phyloP scores from a whole-genome alignment of 2,113 vertebrate genomes.

The Tangachromis dhanisi region DNA sequence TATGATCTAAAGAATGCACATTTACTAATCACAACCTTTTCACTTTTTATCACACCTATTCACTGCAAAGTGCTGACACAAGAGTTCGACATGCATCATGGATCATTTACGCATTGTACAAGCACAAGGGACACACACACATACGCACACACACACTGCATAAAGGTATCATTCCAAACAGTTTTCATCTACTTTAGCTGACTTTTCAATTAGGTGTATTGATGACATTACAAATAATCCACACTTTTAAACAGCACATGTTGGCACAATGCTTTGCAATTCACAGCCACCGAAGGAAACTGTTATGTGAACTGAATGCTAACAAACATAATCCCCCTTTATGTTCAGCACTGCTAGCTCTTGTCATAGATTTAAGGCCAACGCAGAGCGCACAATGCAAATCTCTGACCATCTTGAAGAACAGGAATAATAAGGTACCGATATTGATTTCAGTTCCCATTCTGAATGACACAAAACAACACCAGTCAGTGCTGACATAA shows the following conservation, averaged over 20 bases:
- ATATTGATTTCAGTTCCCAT: slow-evolving; percentile 16
- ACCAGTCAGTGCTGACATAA: slow-evolving; percentile 39
- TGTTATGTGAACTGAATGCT: not conserved
- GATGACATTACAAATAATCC: not conserved
- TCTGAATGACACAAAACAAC: slow-evolving; percentile 50
- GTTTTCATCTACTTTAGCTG: not conserved
- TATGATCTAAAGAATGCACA: not conserved
- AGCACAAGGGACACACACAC: not conserved
- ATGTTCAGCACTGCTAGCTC: not conserved
- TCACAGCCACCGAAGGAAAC: not conserved
- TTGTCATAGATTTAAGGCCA: not conserved
- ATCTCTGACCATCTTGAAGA: slow-evolving; percentile 4
- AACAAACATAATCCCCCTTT: not conserved
- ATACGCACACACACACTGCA: not conserved
- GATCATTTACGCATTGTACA: slow-evolving; percentile 22
- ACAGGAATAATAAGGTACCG: slow-evolving; percentile 30
- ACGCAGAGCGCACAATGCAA: not conserved
- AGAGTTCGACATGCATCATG: not conserved
- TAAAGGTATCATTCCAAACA: not conserved
- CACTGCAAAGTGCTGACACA: slow-evolving; percentile 2
- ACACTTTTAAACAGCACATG: not conserved
- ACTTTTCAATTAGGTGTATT: not conserved
- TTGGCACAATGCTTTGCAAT: not conserved
- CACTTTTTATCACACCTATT: not conserved
- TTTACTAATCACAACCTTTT: not conserved